phyloP scores from a whole-genome alignment of 2,113 vertebrate genomes.

The Haemorhous mexicanus region DNA sequence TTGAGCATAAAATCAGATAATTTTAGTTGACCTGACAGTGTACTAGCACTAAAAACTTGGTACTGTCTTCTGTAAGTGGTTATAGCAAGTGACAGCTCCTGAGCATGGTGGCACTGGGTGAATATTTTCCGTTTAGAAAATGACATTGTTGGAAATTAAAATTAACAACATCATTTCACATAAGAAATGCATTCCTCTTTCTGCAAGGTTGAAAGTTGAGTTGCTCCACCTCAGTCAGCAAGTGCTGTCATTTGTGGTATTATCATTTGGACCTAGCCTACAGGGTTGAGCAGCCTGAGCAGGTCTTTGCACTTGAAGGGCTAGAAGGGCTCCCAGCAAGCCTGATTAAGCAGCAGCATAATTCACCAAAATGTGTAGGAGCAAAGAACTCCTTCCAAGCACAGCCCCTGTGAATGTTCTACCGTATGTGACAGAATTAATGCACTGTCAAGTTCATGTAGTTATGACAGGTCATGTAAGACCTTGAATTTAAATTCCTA shows the following conservation, averaged over 20 bases:
- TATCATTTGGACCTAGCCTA: background rate
- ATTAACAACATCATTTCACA: background rate
- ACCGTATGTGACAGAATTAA: background rate
- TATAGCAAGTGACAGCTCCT: slow-evolving; percentile 25
- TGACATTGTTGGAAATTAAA: background rate
- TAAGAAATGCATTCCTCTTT: background rate
- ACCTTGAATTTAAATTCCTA: background rate
- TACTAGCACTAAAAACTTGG: background rate
- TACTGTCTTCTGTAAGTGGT: background rate
- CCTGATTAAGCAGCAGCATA: background rate
- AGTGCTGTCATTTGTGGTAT: background rate
- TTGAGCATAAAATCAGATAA: background rate
- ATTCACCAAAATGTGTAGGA: background rate
- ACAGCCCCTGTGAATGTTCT: background rate
- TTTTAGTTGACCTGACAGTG: background rate
- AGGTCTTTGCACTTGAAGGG: background rate
- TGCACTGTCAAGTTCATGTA: background rate
- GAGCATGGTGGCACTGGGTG: background rate
- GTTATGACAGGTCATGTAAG: background rate
- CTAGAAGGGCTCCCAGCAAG: background rate
- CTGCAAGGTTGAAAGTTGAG: background rate
- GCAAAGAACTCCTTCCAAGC: background rate
- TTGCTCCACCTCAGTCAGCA: background rate
- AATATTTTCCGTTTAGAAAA: background rate
- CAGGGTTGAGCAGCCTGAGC: background rate